phyloP scores from a whole-genome alignment of 2,797 vertebrate genomes.

The Labeo calbasu region DNA sequence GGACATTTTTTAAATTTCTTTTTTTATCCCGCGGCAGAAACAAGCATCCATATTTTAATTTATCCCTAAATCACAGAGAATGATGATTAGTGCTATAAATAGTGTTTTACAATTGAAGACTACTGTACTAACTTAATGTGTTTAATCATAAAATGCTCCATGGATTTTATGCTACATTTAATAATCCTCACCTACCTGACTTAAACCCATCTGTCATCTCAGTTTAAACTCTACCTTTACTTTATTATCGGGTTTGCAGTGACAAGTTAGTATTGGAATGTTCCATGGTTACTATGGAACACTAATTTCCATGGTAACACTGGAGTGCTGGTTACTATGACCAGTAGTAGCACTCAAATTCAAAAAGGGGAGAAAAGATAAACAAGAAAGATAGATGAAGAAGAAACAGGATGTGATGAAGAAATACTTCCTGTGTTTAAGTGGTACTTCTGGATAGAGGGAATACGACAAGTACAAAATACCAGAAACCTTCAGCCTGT shows the following conservation, averaged over 20 bases:
- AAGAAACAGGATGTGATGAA: slow-evolving; percentile 6
- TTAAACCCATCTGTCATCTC: background rate
- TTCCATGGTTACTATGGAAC: background rate
- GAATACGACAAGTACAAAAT: background rate
- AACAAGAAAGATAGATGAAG: background rate
- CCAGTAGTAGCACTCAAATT: background rate
- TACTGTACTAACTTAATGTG: slow-evolving; percentile 3
- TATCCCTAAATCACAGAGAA: slow-evolving; percentile 5
- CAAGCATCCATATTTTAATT: background rate
- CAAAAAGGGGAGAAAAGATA: background rate
- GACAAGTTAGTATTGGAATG: background rate
- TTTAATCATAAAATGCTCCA: background rate
- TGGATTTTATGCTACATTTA: background rate
- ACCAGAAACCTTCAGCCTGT: background rate
- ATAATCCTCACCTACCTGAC: background rate
- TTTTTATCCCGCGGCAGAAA: background rate
- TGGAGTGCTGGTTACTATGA: background rate
- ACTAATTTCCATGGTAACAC: background rate
- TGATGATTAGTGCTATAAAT: background rate
- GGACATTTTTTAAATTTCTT: background rate
- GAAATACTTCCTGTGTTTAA: background rate
- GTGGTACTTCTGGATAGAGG: background rate
- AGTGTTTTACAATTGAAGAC: slow-evolving; percentile 11
- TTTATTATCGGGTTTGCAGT: background rate
- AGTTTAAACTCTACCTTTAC: background rate